Conservation (phyloP, 2,888 invertebrate species). For the Drosophila diplacantha region DNA sequence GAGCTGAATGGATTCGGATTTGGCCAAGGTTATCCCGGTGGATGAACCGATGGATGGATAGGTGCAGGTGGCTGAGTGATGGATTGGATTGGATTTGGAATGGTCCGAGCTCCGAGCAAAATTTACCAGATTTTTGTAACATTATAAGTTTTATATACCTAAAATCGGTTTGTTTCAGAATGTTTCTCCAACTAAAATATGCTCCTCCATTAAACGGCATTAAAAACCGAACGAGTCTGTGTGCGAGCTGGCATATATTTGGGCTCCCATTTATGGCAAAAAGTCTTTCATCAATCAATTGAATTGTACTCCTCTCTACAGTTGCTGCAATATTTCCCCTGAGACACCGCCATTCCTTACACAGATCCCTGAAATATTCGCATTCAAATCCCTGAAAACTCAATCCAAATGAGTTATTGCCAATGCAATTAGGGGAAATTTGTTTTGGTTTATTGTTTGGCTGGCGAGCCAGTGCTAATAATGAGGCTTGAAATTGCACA, state of each 20-base stretch:
- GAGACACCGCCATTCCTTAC: neutral
- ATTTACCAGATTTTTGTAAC: too few relatives aligned
- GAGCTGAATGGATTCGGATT: constrained; percentile 47
- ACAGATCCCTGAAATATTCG: neutral
- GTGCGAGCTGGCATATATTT: too few relatives aligned
- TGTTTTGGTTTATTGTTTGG: constrained; percentile 39
- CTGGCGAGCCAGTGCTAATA: constrained; percentile 34
- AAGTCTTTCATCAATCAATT: neutral
- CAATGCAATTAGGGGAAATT: constrained; percentile 44
- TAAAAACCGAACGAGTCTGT: too few relatives aligned
- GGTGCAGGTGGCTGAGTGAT: constrained; percentile 9
- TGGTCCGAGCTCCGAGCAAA: neutral
- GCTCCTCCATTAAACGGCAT: too few relatives aligned
- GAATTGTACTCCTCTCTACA: neutral
- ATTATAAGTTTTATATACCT: too few relatives aligned
- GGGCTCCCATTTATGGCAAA: too few relatives aligned
- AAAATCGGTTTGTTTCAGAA: too few relatives aligned
- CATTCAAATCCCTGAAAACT: constrained; percentile 19
- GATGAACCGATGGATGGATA: constrained; percentile 5
- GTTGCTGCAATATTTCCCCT: neutral
- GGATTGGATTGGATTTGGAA: constrained; percentile 1
- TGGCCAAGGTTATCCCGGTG: constrained; percentile 29
- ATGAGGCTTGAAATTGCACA: constrained; percentile 63
- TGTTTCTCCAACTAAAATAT: too few relatives aligned
- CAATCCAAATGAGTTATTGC: constrained; percentile 26